Evolutionary conservation across 2,113 vertebrate genomes (phyloP), one percentile per base, ranked within the genome.

Genomic region (Gymnarchus niloticus): DNA sequence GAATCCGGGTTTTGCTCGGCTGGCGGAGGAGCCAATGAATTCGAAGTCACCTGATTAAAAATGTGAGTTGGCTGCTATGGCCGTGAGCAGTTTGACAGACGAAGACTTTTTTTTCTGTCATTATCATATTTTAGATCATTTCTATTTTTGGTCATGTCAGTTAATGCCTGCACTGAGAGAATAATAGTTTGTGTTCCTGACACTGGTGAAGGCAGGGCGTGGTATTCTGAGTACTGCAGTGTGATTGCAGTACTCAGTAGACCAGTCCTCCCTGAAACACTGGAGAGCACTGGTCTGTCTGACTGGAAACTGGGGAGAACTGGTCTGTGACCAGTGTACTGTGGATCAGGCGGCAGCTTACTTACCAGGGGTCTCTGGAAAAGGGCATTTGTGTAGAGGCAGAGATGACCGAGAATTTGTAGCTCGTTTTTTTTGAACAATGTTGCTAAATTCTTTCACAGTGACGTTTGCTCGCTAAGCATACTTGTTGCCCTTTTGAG

Each of bases 121-220:
- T 80, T 80, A 80, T 80, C 23, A 37, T 49, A 80, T 80, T 80
- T 80, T 8, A 80, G 37, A 80, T 80, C 21, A 37, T 69, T 69
- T 69, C 76, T 80, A 80, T 80, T 80, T 80, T 80, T 49, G 76
- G 46, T 19, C 65, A 41, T 41, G 65, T 69, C 65, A 69, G 65
- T 69, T 69, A 69, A 69, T 69, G 65, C 65, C 65, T 69, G 65
- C 65, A 69, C 65, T 69, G 10, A 37, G 28, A 33, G 65, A 69
- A 69, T 69, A 41, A 69, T 69, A 37, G 65, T 69, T 69, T 69
- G 33, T 69, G 65, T 69, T 69, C 3, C 33, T 69, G 33, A 69
- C 65, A 69, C 33, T 69, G 65, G 65, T n/a, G n/a, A n/a, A n/a
- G n/a, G n/a, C n/a, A n/a, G n/a, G n/a, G n/a, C n/a, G n/a, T n/a